Evolutionary conservation across 2,888 invertebrate species (phyloP), one percentile per base, ranked within the genome.

Genomic region (Ennomos erosarius): DNA sequence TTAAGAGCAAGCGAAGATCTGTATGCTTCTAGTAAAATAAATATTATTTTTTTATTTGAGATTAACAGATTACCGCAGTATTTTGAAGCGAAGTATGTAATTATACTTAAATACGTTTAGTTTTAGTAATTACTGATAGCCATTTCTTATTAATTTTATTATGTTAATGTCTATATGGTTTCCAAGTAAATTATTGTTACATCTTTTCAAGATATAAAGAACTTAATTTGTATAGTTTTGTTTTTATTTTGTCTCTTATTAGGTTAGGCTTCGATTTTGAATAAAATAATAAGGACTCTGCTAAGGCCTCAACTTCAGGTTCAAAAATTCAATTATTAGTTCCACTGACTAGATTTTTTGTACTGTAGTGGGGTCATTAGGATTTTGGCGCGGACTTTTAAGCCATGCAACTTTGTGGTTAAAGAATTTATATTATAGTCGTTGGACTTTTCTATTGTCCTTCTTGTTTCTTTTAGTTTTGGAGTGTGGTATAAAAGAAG

Each of bases 151-250:
- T 60, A 60, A 47, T 60, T 55, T 55, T 55, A 55, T 74, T 74
- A 59, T 62, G 61, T 81, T 82, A 84, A 84, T 82, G 82, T 88
- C 85, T 79, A 82, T 86, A 82, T 77, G 74, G 74, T 81, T 82
- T 81, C 73, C 76, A 79, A 87, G 80, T 89, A 90, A 90, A 88
- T 90, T 90, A 90, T 90, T 90, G 90, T 90, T 90, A 88, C 78
- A 79, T 76, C 78, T 79, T 69, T 88, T 85, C 83, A 78, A 87
- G 74, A 87, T 90, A 90, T 90, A 90, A 89, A 89, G 79, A 89
- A 81, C 85, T 84, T 89, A 88, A 79, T 89, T 87, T 89, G 87
- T 87, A 86, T 52, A 47, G n/a, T 56, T 61, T 68, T 69, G 73
- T 81, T 83, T 86, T 76, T 78, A 80, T 88, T 62, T 9, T 9